Evolutionary conservation across 2,888 invertebrate species (phyloP).

Genomic region (Chymomyza procnemis): DNA sequence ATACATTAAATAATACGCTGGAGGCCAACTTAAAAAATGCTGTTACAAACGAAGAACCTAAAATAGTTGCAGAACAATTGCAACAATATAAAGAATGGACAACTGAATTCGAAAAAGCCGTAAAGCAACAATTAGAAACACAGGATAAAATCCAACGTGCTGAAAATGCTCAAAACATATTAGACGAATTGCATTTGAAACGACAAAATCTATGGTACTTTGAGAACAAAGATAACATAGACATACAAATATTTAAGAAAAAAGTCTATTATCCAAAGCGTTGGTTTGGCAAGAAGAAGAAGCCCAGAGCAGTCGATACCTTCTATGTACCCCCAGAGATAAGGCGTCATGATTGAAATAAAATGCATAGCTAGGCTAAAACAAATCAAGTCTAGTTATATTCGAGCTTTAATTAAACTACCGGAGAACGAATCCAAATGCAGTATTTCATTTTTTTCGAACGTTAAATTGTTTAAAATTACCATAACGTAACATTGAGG

Average conservation of each 20-base stretch:
- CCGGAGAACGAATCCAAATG: conserved; percentile 65
- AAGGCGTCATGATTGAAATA: conserved; percentile 30
- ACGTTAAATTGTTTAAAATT: conserved; percentile 66
- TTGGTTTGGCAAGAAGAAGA: conserved; percentile 80
- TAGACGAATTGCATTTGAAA: conserved; percentile 79
- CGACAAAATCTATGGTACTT: conserved; percentile 88
- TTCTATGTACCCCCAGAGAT: conserved; percentile 87
- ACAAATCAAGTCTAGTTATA: conserved; percentile 46
- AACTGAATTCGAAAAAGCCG: conserved; percentile 71
- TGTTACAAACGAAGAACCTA: conserved; percentile 76
- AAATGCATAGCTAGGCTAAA: conserved; percentile 32
- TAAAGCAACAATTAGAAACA: conserved; percentile 82
- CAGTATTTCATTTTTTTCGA: conserved; percentile 44
- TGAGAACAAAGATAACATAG: conserved; percentile 87
- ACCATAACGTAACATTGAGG: conserved; percentile 75
- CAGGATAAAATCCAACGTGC: conserved; percentile 81
- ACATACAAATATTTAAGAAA: conserved; percentile 84
- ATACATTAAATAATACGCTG: conserved; percentile 69
- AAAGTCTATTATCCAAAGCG: conserved; percentile 78
- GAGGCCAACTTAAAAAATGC: conserved; percentile 65
- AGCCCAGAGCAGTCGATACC: conserved; percentile 80
- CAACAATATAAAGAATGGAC: conserved; percentile 63
- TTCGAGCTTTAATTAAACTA: conserved; percentile 64
- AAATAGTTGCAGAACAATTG: conserved; percentile 50
- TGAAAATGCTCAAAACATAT: conserved; percentile 80